Evolutionary conservation across 2,888 invertebrate genomes (phyloP).

Genomic region (Brassicogethes aeneus): DNA sequence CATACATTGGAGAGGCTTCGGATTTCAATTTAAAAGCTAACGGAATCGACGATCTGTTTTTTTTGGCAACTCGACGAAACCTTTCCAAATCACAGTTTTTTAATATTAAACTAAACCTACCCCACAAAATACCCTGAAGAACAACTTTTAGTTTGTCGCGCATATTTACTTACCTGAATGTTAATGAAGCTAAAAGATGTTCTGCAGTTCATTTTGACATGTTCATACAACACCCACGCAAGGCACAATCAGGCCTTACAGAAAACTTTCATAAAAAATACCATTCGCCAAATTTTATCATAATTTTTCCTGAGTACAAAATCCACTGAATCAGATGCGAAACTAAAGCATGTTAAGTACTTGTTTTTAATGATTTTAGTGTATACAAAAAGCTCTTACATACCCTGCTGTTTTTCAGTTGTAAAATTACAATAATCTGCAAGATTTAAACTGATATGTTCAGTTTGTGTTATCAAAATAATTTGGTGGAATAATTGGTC

Average conservation of each 20-base stretch:
- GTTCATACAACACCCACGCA: conserved; percentile 29
- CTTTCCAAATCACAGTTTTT: conserved; percentile 46
- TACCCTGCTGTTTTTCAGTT: background rate
- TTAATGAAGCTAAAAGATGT: too few relatives aligned
- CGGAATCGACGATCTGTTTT: conserved; percentile 17
- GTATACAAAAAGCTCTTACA: background rate
- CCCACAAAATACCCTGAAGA: conserved; percentile 11
- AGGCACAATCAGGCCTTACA: conserved; percentile 37
- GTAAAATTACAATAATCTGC: too few relatives aligned
- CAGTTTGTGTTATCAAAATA: too few relatives aligned
- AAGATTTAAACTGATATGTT: too few relatives aligned
- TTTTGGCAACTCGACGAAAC: conserved; percentile 40
- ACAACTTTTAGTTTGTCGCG: too few relatives aligned
- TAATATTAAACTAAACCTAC: conserved; percentile 20
- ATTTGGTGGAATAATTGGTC: too few relatives aligned
- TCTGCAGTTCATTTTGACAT: background rate
- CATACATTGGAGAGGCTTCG: conserved; percentile 37
- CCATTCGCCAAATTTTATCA: conserved; percentile 28
- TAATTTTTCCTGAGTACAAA: conserved; percentile 32
- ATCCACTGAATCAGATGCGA: conserved; percentile 11
- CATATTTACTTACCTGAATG: too few relatives aligned
- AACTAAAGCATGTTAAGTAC: background rate
- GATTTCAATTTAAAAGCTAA: conserved; percentile 23
- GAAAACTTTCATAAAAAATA: conserved; percentile 34
- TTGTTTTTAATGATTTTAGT: background rate